Evolutionary conservation across 2,113 vertebrate species (phyloP), one percentile per base, ranked within the genome.

Genomic region (Sphaerodactylus townsendi): DNA sequence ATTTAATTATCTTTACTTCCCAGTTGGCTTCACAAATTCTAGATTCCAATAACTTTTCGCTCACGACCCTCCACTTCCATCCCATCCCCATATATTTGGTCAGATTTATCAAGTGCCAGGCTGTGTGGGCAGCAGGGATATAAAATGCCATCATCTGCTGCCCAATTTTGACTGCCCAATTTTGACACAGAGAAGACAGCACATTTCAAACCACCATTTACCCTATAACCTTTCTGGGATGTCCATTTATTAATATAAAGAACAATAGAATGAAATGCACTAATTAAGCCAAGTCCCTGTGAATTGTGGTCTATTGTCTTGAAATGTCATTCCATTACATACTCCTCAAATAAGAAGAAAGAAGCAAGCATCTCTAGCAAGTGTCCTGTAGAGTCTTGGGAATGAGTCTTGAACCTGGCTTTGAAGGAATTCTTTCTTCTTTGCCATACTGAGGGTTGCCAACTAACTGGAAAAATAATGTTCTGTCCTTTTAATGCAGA

Each of bases 171-270:
- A 13, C 33, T 70, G 21, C 10, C 65, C 69, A 35, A 5, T 56
- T n/a, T n/a, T n/a, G n/a, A n/a, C 37, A 59, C 3, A 68, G 33
- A 70, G 62, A n/a, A 70, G 53, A 68, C 19, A 17, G 50, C 30
- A 39, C 11, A 28, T 75, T 37, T 50, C 77, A 33, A 3, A 70
- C 17, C 13, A 70, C 35, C 68, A 17, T 25, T 41, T 76, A n/a
- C 30, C 28, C 74, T 33, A 23, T 89, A 88, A 79, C 62, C 73
- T 10, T 75, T 64, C 82, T 81, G 82, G 84, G 83, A 69, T 41
- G 56, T 9, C n/a, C 7, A 59, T 44, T 59, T 7, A 10, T 56
- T 59, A 17, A 39, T 70, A 48, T 39, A 15, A 28, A 39, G n/a
- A 30, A 28, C 15, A 39, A 81, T 28, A 62, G 5, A 62, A 62